Evolutionary conservation across 2,113 vertebrate genomes (phyloP).

Genomic region (Tiliqua scincoides): DNA sequence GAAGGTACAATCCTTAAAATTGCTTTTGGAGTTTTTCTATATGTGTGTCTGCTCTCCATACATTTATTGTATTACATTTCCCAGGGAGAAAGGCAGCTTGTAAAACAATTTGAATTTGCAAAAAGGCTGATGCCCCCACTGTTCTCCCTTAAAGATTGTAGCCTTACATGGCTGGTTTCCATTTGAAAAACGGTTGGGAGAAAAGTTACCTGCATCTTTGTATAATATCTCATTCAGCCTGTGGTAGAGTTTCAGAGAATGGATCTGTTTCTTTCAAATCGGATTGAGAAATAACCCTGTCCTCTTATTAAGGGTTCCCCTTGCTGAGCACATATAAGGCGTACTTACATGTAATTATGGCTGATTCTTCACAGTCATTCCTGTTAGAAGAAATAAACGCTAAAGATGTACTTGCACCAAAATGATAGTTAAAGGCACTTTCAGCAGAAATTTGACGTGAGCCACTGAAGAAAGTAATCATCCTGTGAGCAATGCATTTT

Average conservation of each 20-base stretch:
- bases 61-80: background rate
- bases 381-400: slow-evolving; percentile 38
- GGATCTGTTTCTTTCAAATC: background rate
- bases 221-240: background rate
- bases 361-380: slow-evolving; percentile 41
- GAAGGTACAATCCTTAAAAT: background rate
- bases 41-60: background rate
- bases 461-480: background rate
- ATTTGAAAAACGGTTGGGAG: background rate
- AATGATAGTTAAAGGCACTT: background rate
- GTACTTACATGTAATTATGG: slow-evolving; percentile 35
- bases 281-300: background rate
- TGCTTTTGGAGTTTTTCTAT: background rate
- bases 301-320: background rate
- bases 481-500: background rate
- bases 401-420: background rate
- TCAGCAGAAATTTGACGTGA: slow-evolving; percentile 36
- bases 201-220: background rate
- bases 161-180: too few relatives aligned
- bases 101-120: background rate
- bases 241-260: background rate
- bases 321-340: background rate
- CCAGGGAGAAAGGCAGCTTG: background rate
- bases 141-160: too few relatives aligned
- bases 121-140: background rate